Conservation (phyloP, 2,888 invertebrate species). For the Pycnomerus fuliginosus region DNA sequence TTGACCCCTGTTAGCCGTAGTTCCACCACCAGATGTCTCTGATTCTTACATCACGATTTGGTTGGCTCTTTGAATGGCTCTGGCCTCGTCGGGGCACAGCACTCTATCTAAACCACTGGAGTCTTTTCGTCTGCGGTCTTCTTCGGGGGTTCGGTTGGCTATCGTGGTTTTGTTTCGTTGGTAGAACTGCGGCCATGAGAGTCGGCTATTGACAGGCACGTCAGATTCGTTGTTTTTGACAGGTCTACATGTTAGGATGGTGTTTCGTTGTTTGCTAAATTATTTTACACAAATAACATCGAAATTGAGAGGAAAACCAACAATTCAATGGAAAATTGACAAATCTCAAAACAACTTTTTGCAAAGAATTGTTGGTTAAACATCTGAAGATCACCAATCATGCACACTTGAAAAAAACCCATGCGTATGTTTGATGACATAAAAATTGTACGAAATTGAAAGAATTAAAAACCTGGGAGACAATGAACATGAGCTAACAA, state of each 20-base stretch:
- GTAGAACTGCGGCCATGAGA: conserved; percentile 61
- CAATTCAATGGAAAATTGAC: conserved; percentile 8
- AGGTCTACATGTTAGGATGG: conserved; percentile 43
- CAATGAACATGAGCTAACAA: conserved; percentile 31
- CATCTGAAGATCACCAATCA: conserved; percentile 3
- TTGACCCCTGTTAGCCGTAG: background rate
- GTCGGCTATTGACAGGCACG: conserved; percentile 52
- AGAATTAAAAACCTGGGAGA: conserved; percentile 9
- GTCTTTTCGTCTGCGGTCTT: conserved; percentile 52
- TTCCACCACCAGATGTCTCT: conserved; percentile 14
- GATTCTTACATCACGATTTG: conserved; percentile 78
- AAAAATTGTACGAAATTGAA: conserved; percentile 5
- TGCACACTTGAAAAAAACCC: conserved; percentile 10
- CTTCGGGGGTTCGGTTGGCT: conserved; percentile 47
- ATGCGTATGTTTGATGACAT: conserved; percentile 18
- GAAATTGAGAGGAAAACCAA: conserved; percentile 3
- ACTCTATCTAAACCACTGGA: conserved; percentile 57
- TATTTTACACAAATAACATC: conserved; percentile 1
- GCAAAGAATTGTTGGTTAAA: conserved; percentile 4
- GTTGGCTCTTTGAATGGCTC: conserved; percentile 82
- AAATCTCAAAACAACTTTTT: background rate
- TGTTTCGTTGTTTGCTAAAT: conserved; percentile 52
- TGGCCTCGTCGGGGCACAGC: conserved; percentile 70
- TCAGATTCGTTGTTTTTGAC: conserved; percentile 55
- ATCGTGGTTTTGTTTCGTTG: conserved; percentile 37